Percentiles rank a stretch among this genome's conserved stretches.
Evolutionary conservation across 2,888 invertebrate species (phyloP).

Genomic region (Branchellion lobata): DNA sequence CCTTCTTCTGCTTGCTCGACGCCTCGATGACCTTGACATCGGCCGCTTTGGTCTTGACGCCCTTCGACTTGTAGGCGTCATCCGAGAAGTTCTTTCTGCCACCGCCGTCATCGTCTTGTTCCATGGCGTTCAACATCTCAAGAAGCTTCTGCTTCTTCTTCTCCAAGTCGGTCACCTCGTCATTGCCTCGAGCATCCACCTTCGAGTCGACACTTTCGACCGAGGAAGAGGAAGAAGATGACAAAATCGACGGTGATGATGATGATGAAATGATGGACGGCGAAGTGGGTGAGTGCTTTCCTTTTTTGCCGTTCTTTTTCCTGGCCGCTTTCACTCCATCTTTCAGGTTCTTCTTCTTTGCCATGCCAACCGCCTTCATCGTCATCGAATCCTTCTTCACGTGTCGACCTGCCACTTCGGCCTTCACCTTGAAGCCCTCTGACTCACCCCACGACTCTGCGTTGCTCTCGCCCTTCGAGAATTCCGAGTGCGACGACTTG

Average conservation of each 20-base stretch:
- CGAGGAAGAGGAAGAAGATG: conserved; percentile 17
- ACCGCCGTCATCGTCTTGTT: conserved; percentile 55
- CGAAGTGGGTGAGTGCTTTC: neutral
- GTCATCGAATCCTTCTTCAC: neutral
- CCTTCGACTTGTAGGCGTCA: neutral
- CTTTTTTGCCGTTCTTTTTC: neutral
- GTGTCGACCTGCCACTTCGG: too few relatives aligned
- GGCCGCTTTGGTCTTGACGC: neutral
- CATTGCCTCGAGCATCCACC: conserved; percentile 38
- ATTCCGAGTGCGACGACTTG: too few relatives aligned
- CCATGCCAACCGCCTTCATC: neutral
- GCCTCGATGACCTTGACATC: neutral
- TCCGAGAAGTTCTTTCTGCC: neutral
- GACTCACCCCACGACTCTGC: too few relatives aligned
- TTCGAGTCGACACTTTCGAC: conserved; percentile 42
- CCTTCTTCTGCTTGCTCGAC: neutral
- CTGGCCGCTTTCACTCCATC: neutral
- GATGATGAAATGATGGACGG: conserved; percentile 29
- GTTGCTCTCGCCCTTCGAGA: too few relatives aligned
- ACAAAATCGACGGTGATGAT: conserved; percentile 4
- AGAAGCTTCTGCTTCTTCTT: conserved; percentile 59
- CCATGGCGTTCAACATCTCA: conserved; percentile 58
- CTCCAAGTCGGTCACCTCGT: conserved; percentile 50
- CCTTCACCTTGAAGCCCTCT: too few relatives aligned
- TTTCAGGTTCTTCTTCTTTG: conserved; percentile 6